These are phyloP conservation scores for Leuciscus idus DNA, from an alignment of 2,113 vertebrate species.

Conservation along the genomic window DNA sequence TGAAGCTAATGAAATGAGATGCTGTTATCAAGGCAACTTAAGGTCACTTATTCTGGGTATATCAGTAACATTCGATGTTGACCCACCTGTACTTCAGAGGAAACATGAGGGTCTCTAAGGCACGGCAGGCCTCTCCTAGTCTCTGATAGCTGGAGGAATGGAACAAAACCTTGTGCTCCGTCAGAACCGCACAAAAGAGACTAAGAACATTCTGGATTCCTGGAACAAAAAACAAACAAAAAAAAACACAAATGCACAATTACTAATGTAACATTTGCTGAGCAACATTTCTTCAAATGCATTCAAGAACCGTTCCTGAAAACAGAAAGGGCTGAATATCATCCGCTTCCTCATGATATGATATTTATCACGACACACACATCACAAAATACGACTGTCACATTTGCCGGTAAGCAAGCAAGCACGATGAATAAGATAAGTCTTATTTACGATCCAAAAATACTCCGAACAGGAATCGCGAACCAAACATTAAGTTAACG, in stretches of 20 bases:
- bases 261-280: background rate
- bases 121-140: conserved; percentile 92
- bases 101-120: conserved; percentile 95
- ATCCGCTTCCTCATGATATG: background rate
- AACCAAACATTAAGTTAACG: no score
- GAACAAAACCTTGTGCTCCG: conserved; percentile 98
- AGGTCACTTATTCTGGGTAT: background rate
- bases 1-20: conserved; percentile 5
- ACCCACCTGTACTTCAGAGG: conserved; percentile 96
- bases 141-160: conserved; percentile 98
- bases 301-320: background rate
- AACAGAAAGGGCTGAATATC: background rate
- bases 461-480: no score
- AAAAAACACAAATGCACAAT: conserved; percentile 31
- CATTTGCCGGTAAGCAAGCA: no score
- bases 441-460: no score
- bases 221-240: conserved; percentile 67
- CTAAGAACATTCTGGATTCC: conserved; percentile 97
- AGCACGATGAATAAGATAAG: fast-evolving
- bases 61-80: conserved; percentile 28
- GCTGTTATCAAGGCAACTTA: background rate
- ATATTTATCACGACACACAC: background rate
- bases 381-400: background rate
- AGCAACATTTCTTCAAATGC: background rate
- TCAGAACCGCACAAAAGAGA: conserved; percentile 95